Evolutionary conservation across 2,888 invertebrate species (phyloP).

Genomic region (Dichetophora obliterata): DNA sequence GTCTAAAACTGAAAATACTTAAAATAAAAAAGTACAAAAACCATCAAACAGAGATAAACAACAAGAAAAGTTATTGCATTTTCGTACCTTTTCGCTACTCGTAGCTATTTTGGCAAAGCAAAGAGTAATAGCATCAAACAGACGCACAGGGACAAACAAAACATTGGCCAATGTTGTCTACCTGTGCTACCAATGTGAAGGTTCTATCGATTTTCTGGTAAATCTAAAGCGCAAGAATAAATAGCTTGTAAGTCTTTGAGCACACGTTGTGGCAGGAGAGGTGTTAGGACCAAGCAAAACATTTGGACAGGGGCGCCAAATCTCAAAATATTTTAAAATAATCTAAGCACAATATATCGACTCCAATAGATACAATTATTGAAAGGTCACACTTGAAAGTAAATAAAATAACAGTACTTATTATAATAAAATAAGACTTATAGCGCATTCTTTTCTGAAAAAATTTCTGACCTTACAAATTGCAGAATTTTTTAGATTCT

Average conservation of each 20-base stretch:
- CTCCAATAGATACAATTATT: too few species aligned
- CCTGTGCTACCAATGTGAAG: slow-evolving; percentile 23
- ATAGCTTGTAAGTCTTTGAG: not conserved
- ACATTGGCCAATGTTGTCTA: not conserved
- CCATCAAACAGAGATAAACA: not conserved
- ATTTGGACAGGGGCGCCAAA: too few species aligned
- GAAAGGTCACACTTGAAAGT: too few species aligned
- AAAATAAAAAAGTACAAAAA: slow-evolving; percentile 28
- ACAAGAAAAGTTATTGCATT: not conserved
- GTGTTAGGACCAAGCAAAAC: too few species aligned
- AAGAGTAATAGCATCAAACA: not conserved
- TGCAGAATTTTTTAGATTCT: too few species aligned
- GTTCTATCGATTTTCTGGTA: slow-evolving; percentile 24
- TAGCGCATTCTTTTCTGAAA: too few species aligned
- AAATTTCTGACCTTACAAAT: too few species aligned
- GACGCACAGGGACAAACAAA: too few species aligned
- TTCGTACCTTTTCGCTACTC: not conserved
- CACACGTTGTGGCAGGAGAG: not conserved
- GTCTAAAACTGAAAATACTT: slow-evolving; percentile 12
- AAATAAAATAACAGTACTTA: too few species aligned
- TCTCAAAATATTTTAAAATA: too few species aligned
- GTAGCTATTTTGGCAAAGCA: slow-evolving; percentile 3
- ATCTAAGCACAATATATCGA: too few species aligned
- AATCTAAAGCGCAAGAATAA: not conserved
- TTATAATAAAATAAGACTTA: too few species aligned